Conservation (phyloP, 2,113 vertebrate genomes). For the Brachypteracias leptosomus region DNA sequence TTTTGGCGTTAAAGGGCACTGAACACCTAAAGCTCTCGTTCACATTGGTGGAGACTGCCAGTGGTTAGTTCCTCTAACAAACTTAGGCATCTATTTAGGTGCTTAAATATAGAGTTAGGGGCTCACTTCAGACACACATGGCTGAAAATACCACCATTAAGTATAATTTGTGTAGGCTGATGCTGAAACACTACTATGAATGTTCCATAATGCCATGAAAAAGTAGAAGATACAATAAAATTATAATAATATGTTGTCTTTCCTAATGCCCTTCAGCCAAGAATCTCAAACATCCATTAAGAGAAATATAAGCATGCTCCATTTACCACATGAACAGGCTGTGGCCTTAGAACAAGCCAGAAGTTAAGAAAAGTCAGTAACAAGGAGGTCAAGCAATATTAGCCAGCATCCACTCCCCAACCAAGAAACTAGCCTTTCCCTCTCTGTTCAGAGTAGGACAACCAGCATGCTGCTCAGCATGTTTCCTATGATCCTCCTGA, state of each 20-base stretch:
- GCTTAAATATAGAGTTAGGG: not conserved
- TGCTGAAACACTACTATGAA: slow-evolving; percentile 3
- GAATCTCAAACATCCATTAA: not conserved
- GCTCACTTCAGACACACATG: not conserved
- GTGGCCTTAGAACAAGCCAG: not conserved
- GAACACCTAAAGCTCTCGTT: not conserved
- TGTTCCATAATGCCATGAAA: not conserved
- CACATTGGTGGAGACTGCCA: not conserved
- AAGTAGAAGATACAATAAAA: not conserved
- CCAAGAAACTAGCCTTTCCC: not conserved
- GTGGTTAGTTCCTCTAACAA: not conserved
- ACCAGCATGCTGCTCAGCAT: not conserved
- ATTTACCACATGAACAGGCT: not conserved
- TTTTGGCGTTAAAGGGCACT: not conserved
- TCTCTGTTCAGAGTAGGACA: not conserved
- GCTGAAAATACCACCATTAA: slow-evolving; percentile 4
- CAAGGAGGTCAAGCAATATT: not conserved
- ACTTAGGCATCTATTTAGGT: not conserved
- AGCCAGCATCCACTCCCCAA: not conserved
- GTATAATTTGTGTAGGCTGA: not conserved
- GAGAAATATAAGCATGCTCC: not conserved
- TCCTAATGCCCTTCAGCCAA: not conserved
- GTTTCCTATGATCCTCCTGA: not conserved
- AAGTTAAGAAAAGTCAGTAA: not conserved
- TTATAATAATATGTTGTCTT: slow-evolving; percentile 12